A percentile compares a stretch with the other conserved stretches of the same genome.
These are phyloP conservation scores for Nemapogon koenigi DNA, from an alignment of 2,888 invertebrate genomes.

Conservation along the genomic window DNA sequence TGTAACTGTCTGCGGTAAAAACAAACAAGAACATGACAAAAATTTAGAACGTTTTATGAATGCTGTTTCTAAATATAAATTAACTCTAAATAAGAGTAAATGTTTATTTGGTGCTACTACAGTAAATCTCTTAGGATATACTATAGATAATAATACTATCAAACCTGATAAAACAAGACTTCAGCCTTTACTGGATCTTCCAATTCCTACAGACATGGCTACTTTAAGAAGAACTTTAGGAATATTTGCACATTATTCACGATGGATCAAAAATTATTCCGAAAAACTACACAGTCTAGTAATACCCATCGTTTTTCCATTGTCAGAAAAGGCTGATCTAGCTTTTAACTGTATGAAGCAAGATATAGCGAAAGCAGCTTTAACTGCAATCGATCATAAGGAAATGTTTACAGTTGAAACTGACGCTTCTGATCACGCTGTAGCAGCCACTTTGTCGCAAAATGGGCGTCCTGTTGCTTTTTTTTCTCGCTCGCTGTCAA, in stretches of 20 bases:
- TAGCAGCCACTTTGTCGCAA: too few relatives aligned
- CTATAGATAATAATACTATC: background rate
- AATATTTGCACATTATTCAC: background rate
- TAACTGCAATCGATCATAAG: too few relatives aligned
- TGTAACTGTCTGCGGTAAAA: background rate
- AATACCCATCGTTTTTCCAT: too few relatives aligned
- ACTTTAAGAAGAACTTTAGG: background rate
- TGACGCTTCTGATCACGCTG: too few relatives aligned
- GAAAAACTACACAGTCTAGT: too few relatives aligned
- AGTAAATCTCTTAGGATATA: background rate
- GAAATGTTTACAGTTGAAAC: too few relatives aligned
- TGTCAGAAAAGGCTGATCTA: too few relatives aligned
- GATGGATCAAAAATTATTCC: conserved; percentile 1
- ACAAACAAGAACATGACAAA: background rate
- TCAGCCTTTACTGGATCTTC: background rate
- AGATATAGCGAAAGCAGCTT: too few relatives aligned
- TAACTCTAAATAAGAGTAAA: background rate
- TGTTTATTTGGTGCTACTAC: background rate
- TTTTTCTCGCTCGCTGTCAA: too few relatives aligned
- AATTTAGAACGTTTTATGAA: background rate
- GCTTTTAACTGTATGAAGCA: too few relatives aligned
- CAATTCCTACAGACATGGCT: background rate
- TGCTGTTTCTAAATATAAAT: background rate
- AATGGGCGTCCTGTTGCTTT: too few relatives aligned
- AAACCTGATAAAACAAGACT: background rate